phyloP scores from a whole-genome alignment of 2,113 vertebrate species.

The Megaceryle maxima region DNA sequence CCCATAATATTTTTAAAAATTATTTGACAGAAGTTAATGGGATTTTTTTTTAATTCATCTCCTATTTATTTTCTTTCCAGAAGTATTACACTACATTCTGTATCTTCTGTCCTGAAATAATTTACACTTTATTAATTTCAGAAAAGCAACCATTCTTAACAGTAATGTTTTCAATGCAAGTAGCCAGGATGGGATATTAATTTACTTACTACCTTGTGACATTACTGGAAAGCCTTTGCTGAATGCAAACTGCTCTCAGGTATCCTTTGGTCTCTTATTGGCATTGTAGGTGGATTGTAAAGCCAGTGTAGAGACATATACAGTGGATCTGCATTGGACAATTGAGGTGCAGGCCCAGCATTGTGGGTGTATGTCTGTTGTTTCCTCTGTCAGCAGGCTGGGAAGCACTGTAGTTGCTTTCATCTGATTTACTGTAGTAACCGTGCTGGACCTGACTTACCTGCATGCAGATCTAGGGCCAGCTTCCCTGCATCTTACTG shows the following conservation, averaged over 20 bases:
- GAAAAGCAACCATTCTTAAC: neutral
- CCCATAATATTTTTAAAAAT: neutral
- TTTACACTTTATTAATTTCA: neutral
- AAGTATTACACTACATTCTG: neutral
- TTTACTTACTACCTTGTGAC: neutral
- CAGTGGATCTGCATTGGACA: neutral
- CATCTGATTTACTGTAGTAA: neutral
- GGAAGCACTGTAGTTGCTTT: neutral
- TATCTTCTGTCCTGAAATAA: neutral
- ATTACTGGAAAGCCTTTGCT: neutral
- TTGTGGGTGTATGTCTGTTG: neutral
- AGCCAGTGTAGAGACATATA: neutral
- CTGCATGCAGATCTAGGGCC: neutral
- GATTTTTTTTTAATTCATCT: neutral
- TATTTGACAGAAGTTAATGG: neutral
- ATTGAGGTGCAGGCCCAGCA: neutral
- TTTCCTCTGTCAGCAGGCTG: accelerated
- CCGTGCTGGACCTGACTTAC: neutral
- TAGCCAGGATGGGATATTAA: neutral
- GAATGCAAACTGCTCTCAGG: neutral
- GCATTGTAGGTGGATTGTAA: neutral
- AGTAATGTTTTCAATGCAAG: neutral
- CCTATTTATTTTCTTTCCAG: neutral
- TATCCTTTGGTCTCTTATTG: neutral
- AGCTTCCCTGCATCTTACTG: neutral